Evolutionary conservation across 1,140 invertebrate species (phyloP).

Genomic region (Drosophila grimshawi): DNA sequence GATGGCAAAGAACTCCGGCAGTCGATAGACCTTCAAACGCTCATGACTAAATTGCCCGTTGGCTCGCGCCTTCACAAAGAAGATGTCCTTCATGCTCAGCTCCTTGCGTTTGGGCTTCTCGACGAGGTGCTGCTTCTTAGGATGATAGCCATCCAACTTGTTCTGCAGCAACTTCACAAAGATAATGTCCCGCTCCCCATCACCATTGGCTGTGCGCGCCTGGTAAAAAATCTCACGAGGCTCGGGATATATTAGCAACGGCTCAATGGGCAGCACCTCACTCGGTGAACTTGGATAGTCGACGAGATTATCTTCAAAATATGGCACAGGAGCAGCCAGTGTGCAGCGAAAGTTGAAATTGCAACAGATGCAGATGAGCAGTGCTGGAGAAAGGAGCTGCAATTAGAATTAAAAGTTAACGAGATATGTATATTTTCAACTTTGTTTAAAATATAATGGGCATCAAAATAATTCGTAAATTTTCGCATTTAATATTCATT

Average conservation of each 20-base stretch:
- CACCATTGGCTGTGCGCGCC: conserved; percentile 53
- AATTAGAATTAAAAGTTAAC: not conserved
- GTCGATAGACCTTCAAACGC: conserved; percentile 73
- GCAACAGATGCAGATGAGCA: conserved; percentile 9
- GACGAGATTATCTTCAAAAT: conserved; percentile 38
- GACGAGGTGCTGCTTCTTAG: conserved; percentile 63
- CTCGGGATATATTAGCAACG: conserved; percentile 71
- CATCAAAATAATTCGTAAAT: too few relatives aligned
- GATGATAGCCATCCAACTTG: conserved; percentile 63
- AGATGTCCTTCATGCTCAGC: conserved; percentile 69
- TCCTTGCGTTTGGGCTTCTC: conserved; percentile 47
- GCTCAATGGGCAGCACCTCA: conserved; percentile 72
- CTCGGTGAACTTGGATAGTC: conserved; percentile 61
- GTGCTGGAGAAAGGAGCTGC: not conserved
- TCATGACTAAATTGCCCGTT: conserved; percentile 77
- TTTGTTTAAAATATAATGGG: too few relatives aligned
- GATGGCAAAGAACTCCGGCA: conserved; percentile 81
- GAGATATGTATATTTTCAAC: too few relatives aligned
- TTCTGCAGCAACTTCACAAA: conserved; percentile 70
- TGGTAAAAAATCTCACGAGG: conserved; percentile 51
- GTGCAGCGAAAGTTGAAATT: not conserved
- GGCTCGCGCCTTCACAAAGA: conserved; percentile 73
- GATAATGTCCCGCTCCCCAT: conserved; percentile 67
- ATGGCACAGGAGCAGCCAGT: conserved; percentile 38
- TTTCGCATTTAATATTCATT: too few relatives aligned